A percentile compares a stretch with the other conserved stretches of the same genome.
These are phyloP conservation scores for Etia nguti DNA, from an alignment of 2,113 vertebrate genomes.

Conservation along the genomic window DNA sequence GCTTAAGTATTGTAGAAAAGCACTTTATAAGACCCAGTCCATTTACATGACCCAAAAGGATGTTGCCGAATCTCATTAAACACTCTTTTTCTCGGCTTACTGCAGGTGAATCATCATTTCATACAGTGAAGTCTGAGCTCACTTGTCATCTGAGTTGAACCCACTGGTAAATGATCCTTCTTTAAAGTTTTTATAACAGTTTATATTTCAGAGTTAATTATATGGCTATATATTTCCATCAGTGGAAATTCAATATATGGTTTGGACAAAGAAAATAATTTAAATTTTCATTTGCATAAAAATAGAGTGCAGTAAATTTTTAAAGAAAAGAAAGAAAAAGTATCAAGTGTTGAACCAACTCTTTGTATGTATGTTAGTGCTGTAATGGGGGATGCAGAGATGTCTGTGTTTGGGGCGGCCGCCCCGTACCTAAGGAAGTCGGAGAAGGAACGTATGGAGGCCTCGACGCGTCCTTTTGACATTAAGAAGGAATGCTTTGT, in stretches of 20 bases:
- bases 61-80: neutral
- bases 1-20: neutral
- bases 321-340: neutral
- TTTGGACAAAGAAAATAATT: neutral
- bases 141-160: constrained; percentile 9
- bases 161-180: constrained; percentile 21
- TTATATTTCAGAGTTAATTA: neutral
- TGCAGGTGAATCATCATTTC: constrained; percentile 31
- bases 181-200: neutral
- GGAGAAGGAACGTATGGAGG: constrained; percentile 83
- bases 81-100: neutral
- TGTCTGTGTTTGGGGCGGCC: constrained; percentile 78
- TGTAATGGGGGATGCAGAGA: constrained; percentile 77
- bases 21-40: neutral
- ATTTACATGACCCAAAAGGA: neutral
- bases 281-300: neutral
- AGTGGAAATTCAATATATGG: neutral
- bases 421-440: constrained; percentile 82
- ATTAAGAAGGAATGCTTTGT: constrained; percentile 84
- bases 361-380: neutral
- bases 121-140: constrained; percentile 3
- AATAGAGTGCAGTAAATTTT: neutral
- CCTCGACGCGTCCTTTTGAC: constrained; percentile 80
- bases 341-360: neutral
- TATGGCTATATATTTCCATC: neutral